Conservation (phyloP, 2,113 vertebrate species). For the Genyomyrus donnyi region DNA sequence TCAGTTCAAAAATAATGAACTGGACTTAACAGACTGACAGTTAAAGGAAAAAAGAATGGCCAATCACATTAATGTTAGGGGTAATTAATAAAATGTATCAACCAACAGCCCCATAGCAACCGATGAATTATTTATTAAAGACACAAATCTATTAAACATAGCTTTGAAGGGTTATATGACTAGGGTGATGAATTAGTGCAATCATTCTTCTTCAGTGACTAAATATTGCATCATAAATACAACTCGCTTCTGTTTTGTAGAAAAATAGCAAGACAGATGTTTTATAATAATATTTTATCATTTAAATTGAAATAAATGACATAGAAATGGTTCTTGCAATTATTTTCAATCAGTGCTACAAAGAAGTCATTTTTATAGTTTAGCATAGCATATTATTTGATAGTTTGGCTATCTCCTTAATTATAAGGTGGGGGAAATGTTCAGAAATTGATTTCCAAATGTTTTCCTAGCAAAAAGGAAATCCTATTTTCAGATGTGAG, state of each 20-base stretch:
- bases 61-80: not conserved
- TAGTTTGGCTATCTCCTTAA: not conserved
- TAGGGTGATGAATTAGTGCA: not conserved
- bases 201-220: not conserved
- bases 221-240: not conserved
- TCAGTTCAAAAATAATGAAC: not conserved
- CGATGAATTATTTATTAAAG: not conserved
- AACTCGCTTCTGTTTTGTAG: not conserved
- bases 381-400: not conserved
- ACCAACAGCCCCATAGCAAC: not conserved
- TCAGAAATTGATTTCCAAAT: not conserved
- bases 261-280: not conserved
- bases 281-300: not conserved
- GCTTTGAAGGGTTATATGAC: not conserved
- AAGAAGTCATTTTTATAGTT: not conserved
- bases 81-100: not conserved
- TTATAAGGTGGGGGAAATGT: not conserved
- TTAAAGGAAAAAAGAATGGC: not conserved
- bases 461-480: not conserved
- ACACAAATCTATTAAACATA: not conserved
- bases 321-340: not conserved
- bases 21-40: not conserved
- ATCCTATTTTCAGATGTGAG: not conserved
- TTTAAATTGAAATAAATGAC: not conserved
- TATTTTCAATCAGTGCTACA: not conserved